Conservation (phyloP, 2,888 invertebrate species). For the Tillus elongatus region DNA sequence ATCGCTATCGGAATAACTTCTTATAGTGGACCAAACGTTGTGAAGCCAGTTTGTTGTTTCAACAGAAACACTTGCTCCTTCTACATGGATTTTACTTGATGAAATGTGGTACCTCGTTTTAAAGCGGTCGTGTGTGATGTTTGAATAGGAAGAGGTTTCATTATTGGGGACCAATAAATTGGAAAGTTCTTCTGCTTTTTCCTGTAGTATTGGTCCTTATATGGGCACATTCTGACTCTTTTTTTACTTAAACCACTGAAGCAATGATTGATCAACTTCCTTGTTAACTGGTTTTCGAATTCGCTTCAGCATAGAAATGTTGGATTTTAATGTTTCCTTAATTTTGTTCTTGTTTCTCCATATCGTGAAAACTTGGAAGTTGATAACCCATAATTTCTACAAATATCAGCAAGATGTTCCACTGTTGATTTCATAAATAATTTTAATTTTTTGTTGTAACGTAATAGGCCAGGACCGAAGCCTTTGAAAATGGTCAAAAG, state of each 20-base stretch:
- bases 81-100: not conserved
- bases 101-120: not conserved
- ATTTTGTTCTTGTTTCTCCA: conserved; percentile 1
- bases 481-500: too few species aligned
- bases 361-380: not conserved
- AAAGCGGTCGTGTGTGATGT: not conserved
- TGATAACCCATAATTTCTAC: not conserved
- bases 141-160: not conserved
- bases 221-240: conserved; percentile 1
- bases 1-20: not conserved
- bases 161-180: not conserved
- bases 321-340: not conserved
- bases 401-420: conserved; percentile 1
- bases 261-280: conserved; percentile 4
- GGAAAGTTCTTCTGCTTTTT: conserved; percentile 1
- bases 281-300: conserved; percentile 1
- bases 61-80: not conserved
- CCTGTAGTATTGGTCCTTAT: not conserved
- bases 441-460: not conserved
- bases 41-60: conserved; percentile 1
- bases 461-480: too few species aligned
- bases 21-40: conserved; percentile 1
- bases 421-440: not conserved
- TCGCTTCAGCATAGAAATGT: conserved; percentile 1
- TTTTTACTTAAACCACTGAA: conserved; percentile 1